Percentiles rank a stretch among this genome's conserved stretches.
These are phyloP conservation scores for Camponotus fellah DNA, from an alignment of 2,888 invertebrate species.

Conservation along the genomic window DNA sequence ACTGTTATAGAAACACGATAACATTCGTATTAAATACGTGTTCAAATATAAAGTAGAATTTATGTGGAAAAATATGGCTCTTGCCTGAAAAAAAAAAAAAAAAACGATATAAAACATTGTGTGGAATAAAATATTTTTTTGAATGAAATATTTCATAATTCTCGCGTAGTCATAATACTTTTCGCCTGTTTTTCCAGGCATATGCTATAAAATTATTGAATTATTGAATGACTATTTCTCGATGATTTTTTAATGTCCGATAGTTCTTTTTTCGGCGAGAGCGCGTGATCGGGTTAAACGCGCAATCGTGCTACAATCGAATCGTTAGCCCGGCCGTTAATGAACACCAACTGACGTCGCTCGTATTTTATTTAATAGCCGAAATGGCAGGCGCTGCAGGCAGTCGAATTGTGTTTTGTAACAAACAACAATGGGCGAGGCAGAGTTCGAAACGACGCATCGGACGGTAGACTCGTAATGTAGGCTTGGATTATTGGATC, in stretches of 20 bases:
- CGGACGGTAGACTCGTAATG: conserved; percentile 77
- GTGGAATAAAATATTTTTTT: conserved; percentile 19
- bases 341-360: conserved; percentile 82
- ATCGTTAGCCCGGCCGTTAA: conserved; percentile 81
- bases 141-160: conserved; percentile 34
- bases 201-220: conserved; percentile 50
- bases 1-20: conserved; percentile 57
- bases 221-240: conserved; percentile 62
- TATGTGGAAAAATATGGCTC: conserved; percentile 35
- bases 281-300: conserved; percentile 73
- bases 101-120: conserved; percentile 1
- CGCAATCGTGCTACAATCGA: conserved; percentile 82
- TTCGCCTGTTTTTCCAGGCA: conserved; percentile 22
- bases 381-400: conserved; percentile 75
- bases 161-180: conserved; percentile 20
- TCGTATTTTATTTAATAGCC: conserved; percentile 84
- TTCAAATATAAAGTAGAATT: conserved; percentile 42
- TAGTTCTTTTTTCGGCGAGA: conserved; percentile 38
- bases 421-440: conserved; percentile 80
- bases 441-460: conserved; percentile 71
- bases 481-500: conserved; percentile 82
- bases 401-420: conserved; percentile 81
- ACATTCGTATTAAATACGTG: conserved; percentile 36
- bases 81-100: conserved; percentile 12
- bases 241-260: conserved; percentile 74